Evolutionary conservation across 2,888 invertebrate genomes (phyloP).

Genomic region (Epiblema foenella): DNA sequence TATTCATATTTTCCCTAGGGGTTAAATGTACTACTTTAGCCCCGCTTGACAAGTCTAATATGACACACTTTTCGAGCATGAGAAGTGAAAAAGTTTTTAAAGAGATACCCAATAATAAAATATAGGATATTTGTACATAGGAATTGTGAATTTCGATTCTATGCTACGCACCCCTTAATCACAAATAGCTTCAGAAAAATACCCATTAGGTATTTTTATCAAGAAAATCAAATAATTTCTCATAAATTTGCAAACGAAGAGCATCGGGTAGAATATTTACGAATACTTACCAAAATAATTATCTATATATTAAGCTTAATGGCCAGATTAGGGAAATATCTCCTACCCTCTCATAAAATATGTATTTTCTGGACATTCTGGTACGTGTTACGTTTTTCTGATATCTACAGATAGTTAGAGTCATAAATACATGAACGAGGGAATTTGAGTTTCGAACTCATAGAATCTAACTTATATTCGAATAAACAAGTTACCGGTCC

Average conservation of each 20-base stretch:
- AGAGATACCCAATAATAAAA: too few species aligned
- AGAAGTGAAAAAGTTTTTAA: too few species aligned
- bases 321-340: constrained; percentile 77
- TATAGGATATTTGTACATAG: too few species aligned
- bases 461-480: background rate
- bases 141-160: too few species aligned
- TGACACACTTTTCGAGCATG: too few species aligned
- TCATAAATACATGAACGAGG: background rate
- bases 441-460: background rate
- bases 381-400: constrained; percentile 46
- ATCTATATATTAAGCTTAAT: constrained; percentile 77
- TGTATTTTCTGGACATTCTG: constrained; percentile 57
- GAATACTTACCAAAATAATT: constrained; percentile 69
- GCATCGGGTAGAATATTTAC: constrained; percentile 62
- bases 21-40: too few species aligned
- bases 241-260: constrained; percentile 21
- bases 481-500: too few species aligned
- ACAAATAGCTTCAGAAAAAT: too few species aligned
- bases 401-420: background rate
- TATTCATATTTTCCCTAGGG: too few species aligned
- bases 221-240: constrained; percentile 20
- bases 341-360: constrained; percentile 66
- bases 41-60: too few species aligned
- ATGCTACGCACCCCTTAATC: too few species aligned
- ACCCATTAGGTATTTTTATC: too few species aligned